Evolutionary conservation across 2,113 vertebrate genomes (phyloP).

Genomic region (Neolamprologus cancellatus): DNA sequence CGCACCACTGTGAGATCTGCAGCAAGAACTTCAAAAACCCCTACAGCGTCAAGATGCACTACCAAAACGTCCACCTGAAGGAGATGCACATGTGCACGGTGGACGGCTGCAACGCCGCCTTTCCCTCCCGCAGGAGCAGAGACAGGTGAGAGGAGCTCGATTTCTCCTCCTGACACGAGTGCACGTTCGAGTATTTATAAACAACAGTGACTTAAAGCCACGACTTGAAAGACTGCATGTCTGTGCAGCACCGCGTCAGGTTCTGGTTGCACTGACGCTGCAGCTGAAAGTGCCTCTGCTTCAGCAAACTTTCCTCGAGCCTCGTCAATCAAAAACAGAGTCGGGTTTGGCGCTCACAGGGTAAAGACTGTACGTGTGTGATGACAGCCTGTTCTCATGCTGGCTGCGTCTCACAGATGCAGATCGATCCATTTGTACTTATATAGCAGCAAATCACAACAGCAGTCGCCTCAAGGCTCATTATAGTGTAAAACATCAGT

Average conservation of each 20-base stretch:
- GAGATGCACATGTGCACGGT: conserved; percentile 89
- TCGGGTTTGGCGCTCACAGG: fast-evolving
- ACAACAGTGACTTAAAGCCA: background rate
- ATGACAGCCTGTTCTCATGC: background rate
- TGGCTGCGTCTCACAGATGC: background rate
- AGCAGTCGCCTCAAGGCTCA: background rate
- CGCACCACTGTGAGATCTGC: conserved; percentile 88
- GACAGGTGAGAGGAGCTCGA: conserved; percentile 82
- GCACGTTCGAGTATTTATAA: background rate
- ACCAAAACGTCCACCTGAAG: conserved; percentile 87
- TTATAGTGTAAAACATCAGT: fast-evolving
- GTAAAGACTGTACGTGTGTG: background rate
- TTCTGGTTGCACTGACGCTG: background rate
- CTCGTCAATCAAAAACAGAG: background rate
- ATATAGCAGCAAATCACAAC: fast-evolving
- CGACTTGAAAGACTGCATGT: background rate
- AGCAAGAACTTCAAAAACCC: conserved; percentile 92
- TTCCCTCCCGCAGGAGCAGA: conserved; percentile 90
- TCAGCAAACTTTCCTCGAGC: fast-evolving
- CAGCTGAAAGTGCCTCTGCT: background rate
- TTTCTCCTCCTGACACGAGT: background rate
- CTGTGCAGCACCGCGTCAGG: background rate
- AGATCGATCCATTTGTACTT: background rate
- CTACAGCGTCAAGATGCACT: conserved; percentile 90
- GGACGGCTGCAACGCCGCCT: conserved; percentile 86